A percentile compares a stretch with the other conserved stretches of the same genome.
phyloP scores from a whole-genome alignment of 1,140 invertebrate genomes.

The Euglossa dilemma region DNA sequence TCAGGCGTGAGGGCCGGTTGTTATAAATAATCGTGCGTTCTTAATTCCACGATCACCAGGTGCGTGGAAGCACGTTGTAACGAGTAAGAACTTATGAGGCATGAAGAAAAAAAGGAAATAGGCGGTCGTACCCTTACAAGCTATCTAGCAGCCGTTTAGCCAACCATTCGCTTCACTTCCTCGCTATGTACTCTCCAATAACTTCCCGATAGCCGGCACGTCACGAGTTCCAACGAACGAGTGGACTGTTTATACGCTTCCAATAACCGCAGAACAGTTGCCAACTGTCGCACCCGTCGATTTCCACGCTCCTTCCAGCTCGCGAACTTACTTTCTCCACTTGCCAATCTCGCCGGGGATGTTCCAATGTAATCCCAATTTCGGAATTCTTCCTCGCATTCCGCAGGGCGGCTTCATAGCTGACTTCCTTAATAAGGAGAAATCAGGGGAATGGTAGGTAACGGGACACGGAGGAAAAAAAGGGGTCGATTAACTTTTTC shows the following conservation, averaged over 20 bases:
- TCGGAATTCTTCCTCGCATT: conserved; percentile 56
- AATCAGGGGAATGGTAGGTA: neutral
- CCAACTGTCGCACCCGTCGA: conserved; percentile 70
- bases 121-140: conserved; percentile 19
- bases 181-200: conserved; percentile 51
- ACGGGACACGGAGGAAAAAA: neutral
- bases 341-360: conserved; percentile 39
- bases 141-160: conserved; percentile 55
- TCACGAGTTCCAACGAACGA: conserved; percentile 60
- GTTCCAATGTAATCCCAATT: conserved; percentile 58
- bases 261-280: conserved; percentile 74
- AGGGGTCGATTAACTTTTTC: conserved; percentile 32
- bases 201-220: conserved; percentile 57
- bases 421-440: conserved; percentile 42
- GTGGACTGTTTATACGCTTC: conserved; percentile 63
- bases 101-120: neutral
- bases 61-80: conserved; percentile 36
- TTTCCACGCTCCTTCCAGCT: conserved; percentile 44
- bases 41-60: conserved; percentile 33
- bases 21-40: conserved; percentile 35
- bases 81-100: conserved; percentile 16
- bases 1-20: neutral
- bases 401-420: conserved; percentile 11
- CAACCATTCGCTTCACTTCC: conserved; percentile 47
- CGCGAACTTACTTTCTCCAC: conserved; percentile 60